A percentile compares a stretch with the other conserved stretches of the same genome.
phyloP scores from a whole-genome alignment of 2,888 invertebrate species.

The Limnephilus auricula region DNA sequence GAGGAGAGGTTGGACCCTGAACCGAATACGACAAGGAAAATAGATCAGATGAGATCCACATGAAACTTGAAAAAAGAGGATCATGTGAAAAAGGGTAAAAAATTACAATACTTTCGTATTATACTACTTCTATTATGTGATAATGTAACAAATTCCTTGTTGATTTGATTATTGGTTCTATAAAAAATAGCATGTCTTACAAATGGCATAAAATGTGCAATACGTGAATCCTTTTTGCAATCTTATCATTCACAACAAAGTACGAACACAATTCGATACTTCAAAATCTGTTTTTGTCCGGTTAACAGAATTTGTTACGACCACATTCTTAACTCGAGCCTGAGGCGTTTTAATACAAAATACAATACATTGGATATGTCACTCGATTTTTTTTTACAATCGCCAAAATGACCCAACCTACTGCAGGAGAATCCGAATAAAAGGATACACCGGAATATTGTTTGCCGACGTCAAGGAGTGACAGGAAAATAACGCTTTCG shows the following conservation, averaged over 20 bases:
- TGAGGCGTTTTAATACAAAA: slow-evolving; percentile 25
- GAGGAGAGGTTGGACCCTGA: no score
- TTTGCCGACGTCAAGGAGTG: slow-evolving; percentile 57
- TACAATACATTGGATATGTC: slow-evolving; percentile 29
- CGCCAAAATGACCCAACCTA: slow-evolving; percentile 35
- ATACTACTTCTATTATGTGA: not conserved
- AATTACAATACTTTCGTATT: not conserved
- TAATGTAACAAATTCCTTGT: not conserved
- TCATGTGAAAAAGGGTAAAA: not conserved
- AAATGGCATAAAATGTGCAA: not conserved
- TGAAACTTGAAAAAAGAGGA: no score
- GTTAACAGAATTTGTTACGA: slow-evolving; percentile 20
- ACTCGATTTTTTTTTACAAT: slow-evolving; percentile 42
- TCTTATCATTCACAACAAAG: not conserved
- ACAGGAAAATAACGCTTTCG: slow-evolving; percentile 59
- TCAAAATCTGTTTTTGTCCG: slow-evolving; percentile 14
- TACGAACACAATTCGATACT: not conserved
- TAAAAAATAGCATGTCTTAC: not conserved
- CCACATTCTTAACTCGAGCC: slow-evolving; percentile 24
- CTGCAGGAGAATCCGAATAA: slow-evolving; percentile 1
- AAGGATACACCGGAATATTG: slow-evolving; percentile 49
- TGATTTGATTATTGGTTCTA: not conserved
- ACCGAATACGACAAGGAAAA: no score
- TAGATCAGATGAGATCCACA: no score
- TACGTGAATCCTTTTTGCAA: not conserved